A percentile compares a stretch with the other conserved stretches of the same genome.
phyloP scores from a whole-genome alignment of 2,797 vertebrate genomes.

The Siniperca scherzeri region DNA sequence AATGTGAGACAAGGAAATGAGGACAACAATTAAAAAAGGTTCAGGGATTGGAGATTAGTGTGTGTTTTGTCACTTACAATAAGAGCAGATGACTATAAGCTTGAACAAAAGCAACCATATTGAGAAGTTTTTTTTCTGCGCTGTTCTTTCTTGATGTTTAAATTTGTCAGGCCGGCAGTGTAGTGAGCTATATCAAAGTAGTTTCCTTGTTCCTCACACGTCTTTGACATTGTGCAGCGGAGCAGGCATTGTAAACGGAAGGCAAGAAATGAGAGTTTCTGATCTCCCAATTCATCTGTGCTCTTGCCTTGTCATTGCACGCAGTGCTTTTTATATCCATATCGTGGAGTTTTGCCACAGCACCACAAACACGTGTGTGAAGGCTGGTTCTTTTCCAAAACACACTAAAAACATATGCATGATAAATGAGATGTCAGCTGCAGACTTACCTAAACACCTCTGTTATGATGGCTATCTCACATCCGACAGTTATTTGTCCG shows the following conservation, averaged over 20 bases:
- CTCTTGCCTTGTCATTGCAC: constrained; percentile 60
- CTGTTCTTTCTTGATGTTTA: constrained; percentile 34
- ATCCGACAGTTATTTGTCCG: constrained; percentile 80
- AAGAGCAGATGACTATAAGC: constrained; percentile 33
- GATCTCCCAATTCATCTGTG: constrained; percentile 66
- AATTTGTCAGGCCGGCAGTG: constrained; percentile 32
- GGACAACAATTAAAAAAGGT: constrained; percentile 40
- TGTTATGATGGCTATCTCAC: constrained; percentile 73
- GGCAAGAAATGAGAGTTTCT: constrained; percentile 59
- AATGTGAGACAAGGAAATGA: constrained; percentile 55
- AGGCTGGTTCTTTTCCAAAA: constrained; percentile 71
- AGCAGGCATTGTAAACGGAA: constrained; percentile 58
- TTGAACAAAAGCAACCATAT: constrained; percentile 30
- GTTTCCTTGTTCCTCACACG: constrained; percentile 55
- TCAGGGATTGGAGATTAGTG: constrained; percentile 32
- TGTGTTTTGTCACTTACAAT: constrained; percentile 58
- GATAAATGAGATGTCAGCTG: constrained; percentile 67
- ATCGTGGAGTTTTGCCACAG: constrained; percentile 54
- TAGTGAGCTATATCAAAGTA: constrained; percentile 31
- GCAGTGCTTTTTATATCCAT: constrained; percentile 66
- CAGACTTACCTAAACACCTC: constrained; percentile 69
- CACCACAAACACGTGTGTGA: constrained; percentile 62
- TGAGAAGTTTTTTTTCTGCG: not conserved
- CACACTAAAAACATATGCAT: constrained; percentile 66
- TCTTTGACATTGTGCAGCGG: constrained; percentile 68